Evolutionary conservation across 2,797 vertebrate species (phyloP), one percentile per base, ranked within the genome.

Genomic region (Falco naumanni): DNA sequence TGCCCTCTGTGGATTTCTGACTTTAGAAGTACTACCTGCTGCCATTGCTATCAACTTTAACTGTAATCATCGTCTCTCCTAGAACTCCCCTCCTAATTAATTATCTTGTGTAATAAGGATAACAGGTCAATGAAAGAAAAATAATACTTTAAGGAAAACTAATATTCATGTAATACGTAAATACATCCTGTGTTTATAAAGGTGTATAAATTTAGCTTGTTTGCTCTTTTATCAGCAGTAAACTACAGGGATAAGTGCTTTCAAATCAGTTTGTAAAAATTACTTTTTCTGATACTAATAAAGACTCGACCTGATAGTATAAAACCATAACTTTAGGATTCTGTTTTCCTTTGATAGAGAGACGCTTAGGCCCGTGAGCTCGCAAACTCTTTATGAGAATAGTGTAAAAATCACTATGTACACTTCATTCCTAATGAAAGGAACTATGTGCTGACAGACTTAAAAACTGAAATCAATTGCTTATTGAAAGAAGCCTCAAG

Each of bases 401-500:
- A 60, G n/a, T 79, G 87, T 66, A 50, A 76, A 91, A 68, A 70
- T 41, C 45, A 70, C 31, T 13, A 9, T 7, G 5, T 56, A 37
- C 25, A 41, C 85, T 95, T 61, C 24, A 28, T 39, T 84, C 25
- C 25, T 72, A 78, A 54, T 2, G 5, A 79, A 92, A 86, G 59
- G 29, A 71, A 48, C 47, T 69, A 3, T 60, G 15, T 65, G 41
- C 50, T 90, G 85, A 59, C 51, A 72, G 54, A 84, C 50, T 69
- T 78, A 71, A 81, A 88, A 91, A 29, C 47, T 69, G 33, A 79
- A 90, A 90, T 79, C 2, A 7, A 68, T 75, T 75, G 13, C 20
- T 74, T 79, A 48, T 70, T 89, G 84, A 92, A 85, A 85, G 60
- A 78, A 87, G 56, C 47, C 71, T 85, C 84, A 82, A 82, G 51